phyloP scores from a whole-genome alignment of 2,888 invertebrate species.

The Caenorhabditis virilis region DNA sequence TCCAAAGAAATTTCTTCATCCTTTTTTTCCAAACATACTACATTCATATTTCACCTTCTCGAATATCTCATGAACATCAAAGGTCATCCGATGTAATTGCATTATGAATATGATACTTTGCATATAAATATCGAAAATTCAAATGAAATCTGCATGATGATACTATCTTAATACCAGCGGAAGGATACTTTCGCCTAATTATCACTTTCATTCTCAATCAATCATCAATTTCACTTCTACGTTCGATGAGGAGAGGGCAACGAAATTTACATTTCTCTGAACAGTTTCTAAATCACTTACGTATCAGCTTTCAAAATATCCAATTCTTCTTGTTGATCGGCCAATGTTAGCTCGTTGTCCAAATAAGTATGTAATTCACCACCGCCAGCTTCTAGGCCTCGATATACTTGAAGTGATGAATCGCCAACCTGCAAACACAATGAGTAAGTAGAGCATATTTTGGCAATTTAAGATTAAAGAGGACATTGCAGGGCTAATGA shows the following conservation, averaged over 20 bases:
- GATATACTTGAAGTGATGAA: conserved; percentile 91
- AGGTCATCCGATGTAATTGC: too few relatives aligned
- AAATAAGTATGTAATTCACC: conserved; percentile 93
- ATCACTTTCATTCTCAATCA: conserved; percentile 22
- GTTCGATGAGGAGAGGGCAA: not conserved
- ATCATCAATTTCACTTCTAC: not conserved
- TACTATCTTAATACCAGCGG: too few relatives aligned
- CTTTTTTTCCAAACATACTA: too few relatives aligned
- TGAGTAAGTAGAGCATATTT: too few relatives aligned
- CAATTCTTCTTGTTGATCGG: conserved; percentile 95
- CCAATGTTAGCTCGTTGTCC: conserved; percentile 92
- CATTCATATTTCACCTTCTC: too few relatives aligned
- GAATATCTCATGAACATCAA: too few relatives aligned
- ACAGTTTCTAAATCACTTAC: conserved; percentile 40
- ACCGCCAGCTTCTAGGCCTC: conserved; percentile 76
- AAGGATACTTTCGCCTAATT: conserved; percentile 31
- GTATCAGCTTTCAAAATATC: conserved; percentile 85
- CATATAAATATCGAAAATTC: too few relatives aligned
- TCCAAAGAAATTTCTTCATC: too few relatives aligned
- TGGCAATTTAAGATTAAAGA: not conserved
- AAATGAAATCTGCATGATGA: too few relatives aligned
- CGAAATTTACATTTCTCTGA: not conserved
- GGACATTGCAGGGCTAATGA: too few relatives aligned
- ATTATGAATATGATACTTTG: too few relatives aligned
- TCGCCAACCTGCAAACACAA: conserved; percentile 83